Base-by-base conservation (phyloP, 2,113 vertebrate genomes). In the Laterallus jamaicensis region DNA sequence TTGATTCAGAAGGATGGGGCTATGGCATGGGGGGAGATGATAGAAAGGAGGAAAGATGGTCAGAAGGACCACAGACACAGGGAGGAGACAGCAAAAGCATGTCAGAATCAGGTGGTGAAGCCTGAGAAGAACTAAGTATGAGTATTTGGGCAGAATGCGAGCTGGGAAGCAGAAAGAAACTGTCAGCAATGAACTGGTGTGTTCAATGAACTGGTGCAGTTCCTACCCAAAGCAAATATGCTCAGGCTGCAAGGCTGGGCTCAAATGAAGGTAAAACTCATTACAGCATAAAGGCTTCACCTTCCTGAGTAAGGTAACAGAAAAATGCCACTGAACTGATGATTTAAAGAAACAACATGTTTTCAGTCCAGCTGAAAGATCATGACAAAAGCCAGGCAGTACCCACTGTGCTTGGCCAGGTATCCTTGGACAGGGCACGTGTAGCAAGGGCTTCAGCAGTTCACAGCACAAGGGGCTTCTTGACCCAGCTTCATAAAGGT, bases 41-140 rank as follows among this genome's bases (percentile, higher is more conserved):
- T n/a, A n/a, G 5, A 12, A 35, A 40, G 56, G 62, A 49, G 40
- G 31, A 49, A 32, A 28, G 22, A 10, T 29, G 37, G 22, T 28
- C 31, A 42, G 80, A 69, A 32, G 68, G 52, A 50, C 35, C 74
- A 25, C 11, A 19, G 54, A 37, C 49, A 31, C 20, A 32, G 77
- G 37, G 16, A 67, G 31, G 9, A 39, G 39, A 21, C 26, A n/a
- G 75, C 49, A 39, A 37, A 49, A n/a, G 25, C 19, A 3, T 17
- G 9, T 7, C 12, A 15, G 26, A 15, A 1, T 2, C 1, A 37
- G 39, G 13, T 0, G 0, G 21, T 25, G 19, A 49, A 32, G 47
- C 26, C 2, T 32, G 58, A 31, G 59, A 56, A 54, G 60, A 69
- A 25, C 11, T 11, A 20, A 18, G 15, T 29, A 20, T 3, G 29